Evolutionary conservation across 1,140 invertebrate species (phyloP).

Genomic region (Zaprionus kolodkinae): DNA sequence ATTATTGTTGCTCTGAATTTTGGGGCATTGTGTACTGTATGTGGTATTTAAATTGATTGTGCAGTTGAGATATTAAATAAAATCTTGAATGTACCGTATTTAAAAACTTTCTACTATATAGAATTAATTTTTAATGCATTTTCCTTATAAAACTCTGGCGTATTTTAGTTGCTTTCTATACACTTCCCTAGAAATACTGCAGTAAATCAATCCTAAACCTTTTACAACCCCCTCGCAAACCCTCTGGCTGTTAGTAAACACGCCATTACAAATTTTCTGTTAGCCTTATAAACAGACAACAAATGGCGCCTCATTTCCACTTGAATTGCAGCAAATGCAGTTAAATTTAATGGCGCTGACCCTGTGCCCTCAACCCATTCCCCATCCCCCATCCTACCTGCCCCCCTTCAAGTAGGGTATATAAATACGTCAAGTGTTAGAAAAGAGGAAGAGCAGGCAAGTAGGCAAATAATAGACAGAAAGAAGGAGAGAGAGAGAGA

Average conservation of each 20-base stretch:
- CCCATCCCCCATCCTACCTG: neutral
- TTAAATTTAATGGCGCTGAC: conserved; percentile 74
- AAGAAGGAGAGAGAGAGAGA: neutral
- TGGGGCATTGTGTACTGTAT: neutral
- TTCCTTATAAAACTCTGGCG: too few species aligned
- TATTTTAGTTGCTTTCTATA: neutral
- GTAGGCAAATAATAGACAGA: conserved; percentile 10
- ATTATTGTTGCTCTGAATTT: neutral
- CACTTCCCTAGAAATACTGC: neutral
- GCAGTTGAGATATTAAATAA: neutral
- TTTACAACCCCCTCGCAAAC: neutral
- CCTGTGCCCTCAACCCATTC: conserved; percentile 37
- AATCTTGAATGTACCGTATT: neutral
- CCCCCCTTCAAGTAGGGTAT: conserved; percentile 24
- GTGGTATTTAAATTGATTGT: neutral
- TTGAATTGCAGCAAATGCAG: conserved; percentile 61
- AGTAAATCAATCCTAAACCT: neutral
- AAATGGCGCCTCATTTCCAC: conserved; percentile 71
- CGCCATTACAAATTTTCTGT: conserved; percentile 32
- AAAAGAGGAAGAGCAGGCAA: neutral
- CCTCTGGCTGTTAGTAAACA: conserved; percentile 1
- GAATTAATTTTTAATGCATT: too few species aligned
- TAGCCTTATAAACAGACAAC: conserved; percentile 49
- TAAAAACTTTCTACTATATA: too few species aligned
- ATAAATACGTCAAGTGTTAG: conserved; percentile 68